These are phyloP conservation scores for Heliocidaris tuberculata DNA, from an alignment of 35 echinoderm and acorn worm genomes.

Conservation along the genomic window DNA sequence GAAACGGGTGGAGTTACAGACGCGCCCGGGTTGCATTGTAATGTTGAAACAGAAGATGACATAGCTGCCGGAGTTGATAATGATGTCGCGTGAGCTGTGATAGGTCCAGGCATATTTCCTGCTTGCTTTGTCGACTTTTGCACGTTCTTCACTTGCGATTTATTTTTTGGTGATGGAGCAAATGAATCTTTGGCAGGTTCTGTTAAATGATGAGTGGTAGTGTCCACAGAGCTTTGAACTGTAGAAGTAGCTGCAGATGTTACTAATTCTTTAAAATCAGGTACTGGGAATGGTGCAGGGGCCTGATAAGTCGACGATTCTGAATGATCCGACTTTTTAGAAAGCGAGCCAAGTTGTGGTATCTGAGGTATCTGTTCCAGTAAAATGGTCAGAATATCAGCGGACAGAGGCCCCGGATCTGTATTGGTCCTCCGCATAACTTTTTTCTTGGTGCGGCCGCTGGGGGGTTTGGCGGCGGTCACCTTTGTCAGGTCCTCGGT, in stretches of 20 bases:
- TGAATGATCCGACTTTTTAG: conserved; percentile 8
- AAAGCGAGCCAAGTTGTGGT: not conserved
- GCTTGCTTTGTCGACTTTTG: not conserved
- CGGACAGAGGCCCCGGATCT: conserved; percentile 36
- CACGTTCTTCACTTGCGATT: not conserved
- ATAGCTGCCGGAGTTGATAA: conserved; percentile 31
- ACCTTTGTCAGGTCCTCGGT: conserved; percentile 56
- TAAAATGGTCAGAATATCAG: conserved; percentile 25
- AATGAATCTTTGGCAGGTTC: not conserved
- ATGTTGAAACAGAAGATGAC: conserved; percentile 35
- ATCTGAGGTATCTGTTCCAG: conserved; percentile 35
- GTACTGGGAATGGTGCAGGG: conserved; percentile 17
- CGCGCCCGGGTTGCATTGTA: not conserved
- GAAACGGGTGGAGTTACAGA: conserved; percentile 21
- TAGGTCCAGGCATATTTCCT: conserved; percentile 1
- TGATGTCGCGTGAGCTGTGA: conserved; percentile 24
- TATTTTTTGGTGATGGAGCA: not conserved
- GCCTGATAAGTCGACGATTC: not conserved
- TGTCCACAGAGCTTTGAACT: not conserved
- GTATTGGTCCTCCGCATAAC: conserved; percentile 37
- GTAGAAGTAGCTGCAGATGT: not conserved
- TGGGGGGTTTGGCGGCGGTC: conserved; percentile 42
- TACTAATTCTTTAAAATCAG: not conserved
- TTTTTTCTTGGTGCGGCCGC: conserved; percentile 14
- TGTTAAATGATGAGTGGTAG: not conserved